Base-by-base conservation (phyloP, 2,888 invertebrate species). In the Apamea monoglypha region DNA sequence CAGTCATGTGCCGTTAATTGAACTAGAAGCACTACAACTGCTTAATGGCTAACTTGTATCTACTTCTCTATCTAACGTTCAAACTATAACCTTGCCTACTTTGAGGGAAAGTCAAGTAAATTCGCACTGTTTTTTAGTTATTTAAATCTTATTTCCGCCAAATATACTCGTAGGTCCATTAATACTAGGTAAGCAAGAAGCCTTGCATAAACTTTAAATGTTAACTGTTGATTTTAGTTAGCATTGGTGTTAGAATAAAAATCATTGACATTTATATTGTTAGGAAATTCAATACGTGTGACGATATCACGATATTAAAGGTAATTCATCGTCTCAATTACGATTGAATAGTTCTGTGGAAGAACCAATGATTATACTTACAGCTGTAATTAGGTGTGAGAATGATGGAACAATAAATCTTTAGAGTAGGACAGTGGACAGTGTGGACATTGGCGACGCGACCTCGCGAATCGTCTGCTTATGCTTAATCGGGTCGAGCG, bases 401-500 rank as follows among this genome's bases (percentile, higher is more conserved):
- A 92, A 91, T 86, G 82, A 87, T 89, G 83, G 88, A 90, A 91
- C 90, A 92, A 92, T 90, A 85, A 83, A 89, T 85, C 89, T 86
- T 87, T 73, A 78, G 85, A 88, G 90, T 78, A 87, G 89, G 87
- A 88, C 87, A 87, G 81, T 91, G 91, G 92, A 76, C 74, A 66
- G n/a, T 75, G 71, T 84, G 86, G 59, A 90, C 91, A 91, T 89
- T 87, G 84, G 81, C 84, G 76, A 78, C 76, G 86, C 83, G 94
- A 91, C 95, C 95, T 95, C 94, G 95, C 92, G 91, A 91, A 92
- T 94, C 94, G 94, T 95, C 94, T 94, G 94, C 95, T 89, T 92
- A 91, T 92, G 91, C 93, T 94, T 94, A 95, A 95, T 94, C 95
- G 93, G 95, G 95, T 94, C 95, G 94, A 92, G 91, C 94, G 93